Percentiles rank a stretch among this genome's conserved stretches.
Conservation (phyloP, 2,113 vertebrate species). For the Hemicordylus capensis region DNA sequence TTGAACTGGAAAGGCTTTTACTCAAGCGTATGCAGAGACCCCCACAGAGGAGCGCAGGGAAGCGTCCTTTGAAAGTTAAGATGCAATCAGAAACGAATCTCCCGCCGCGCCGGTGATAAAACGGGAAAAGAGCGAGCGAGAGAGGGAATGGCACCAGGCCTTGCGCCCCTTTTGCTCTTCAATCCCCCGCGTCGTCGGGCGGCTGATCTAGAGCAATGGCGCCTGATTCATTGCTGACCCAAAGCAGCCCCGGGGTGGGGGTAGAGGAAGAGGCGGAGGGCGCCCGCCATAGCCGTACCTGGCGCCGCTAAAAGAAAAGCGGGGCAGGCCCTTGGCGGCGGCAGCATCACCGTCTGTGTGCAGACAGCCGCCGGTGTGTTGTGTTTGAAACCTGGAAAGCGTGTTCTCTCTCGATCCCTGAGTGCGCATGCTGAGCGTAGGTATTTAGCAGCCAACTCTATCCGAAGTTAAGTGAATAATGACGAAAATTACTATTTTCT, state of each 20-base stretch:
- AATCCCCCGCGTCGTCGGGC: rapidly evolving
- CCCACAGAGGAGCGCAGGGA: rapidly evolving
- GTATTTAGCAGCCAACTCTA: neutral
- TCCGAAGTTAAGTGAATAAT: conserved; percentile 39
- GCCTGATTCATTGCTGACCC: too few species aligned
- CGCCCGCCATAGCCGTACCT: too few species aligned
- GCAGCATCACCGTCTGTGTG: neutral
- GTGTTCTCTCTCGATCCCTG: neutral
- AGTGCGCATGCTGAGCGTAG: neutral
- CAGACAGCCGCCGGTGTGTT: neutral
- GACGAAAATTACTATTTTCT: conserved; percentile 3
- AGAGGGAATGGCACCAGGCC: neutral
- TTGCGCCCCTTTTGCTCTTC: rapidly evolving
- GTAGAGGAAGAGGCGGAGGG: too few species aligned
- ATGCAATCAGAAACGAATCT: rapidly evolving
- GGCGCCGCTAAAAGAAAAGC: neutral
- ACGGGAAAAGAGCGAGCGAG: rapidly evolving
- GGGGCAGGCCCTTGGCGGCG: neutral
- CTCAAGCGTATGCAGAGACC: rapidly evolving
- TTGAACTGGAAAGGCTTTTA: rapidly evolving
- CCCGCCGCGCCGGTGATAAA: rapidly evolving
- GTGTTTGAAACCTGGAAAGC: neutral
- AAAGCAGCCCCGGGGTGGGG: too few species aligned
- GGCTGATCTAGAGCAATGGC: rapidly evolving
- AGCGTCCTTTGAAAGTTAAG: rapidly evolving